Conservation (phyloP, 53 echinoderm and acorn worm species). For the Temnopleurus reevesii region DNA sequence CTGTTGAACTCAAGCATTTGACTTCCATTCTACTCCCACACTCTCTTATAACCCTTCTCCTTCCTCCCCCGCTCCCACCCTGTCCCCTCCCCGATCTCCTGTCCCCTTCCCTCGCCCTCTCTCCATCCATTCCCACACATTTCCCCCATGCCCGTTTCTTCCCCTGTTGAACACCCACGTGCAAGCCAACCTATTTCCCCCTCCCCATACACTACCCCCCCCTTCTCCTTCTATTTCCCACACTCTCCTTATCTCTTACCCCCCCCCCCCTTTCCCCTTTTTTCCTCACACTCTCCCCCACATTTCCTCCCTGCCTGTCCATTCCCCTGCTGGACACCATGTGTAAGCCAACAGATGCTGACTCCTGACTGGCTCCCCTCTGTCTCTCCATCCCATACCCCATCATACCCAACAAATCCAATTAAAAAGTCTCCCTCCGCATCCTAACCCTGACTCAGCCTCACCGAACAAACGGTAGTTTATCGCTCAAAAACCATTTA, state of each 20-base stretch:
- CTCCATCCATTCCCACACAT: too few relatives aligned
- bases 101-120: not conserved
- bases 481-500: not conserved
- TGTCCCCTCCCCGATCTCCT: not conserved
- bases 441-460: not conserved
- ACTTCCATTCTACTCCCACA: not conserved
- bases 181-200: not conserved
- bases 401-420: constrained; percentile 49
- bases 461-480: not conserved
- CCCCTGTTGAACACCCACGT: too few relatives aligned
- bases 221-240: not conserved
- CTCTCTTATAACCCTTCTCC: not conserved
- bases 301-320: not conserved
- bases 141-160: not conserved
- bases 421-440: not conserved
- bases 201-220: not conserved
- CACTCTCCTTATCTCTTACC: not conserved
- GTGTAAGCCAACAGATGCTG: constrained; percentile 45
- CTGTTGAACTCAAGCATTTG: not conserved
- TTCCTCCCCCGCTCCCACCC: not conserved
- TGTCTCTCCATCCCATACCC: constrained; percentile 22
- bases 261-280: not conserved
- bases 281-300: not conserved
- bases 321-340: constrained; percentile 27
- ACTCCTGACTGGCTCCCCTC: constrained; percentile 6